Evolutionary conservation across 2,888 invertebrate species (phyloP).

Genomic region (Poecilobothrus nobilitatus): DNA sequence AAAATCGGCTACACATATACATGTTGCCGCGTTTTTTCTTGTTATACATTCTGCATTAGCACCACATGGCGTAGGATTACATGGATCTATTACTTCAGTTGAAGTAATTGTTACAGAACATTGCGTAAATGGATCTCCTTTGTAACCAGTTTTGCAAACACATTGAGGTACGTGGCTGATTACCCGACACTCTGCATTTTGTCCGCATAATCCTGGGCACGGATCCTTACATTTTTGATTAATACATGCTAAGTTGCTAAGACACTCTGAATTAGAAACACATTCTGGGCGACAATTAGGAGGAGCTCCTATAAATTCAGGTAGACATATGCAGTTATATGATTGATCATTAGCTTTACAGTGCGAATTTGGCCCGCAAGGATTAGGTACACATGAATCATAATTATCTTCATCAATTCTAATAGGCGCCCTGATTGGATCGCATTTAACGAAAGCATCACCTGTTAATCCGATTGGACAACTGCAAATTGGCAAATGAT

Average conservation of each 20-base stretch:
- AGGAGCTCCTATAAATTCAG: conserved; percentile 66
- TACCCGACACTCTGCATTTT: conserved; percentile 65
- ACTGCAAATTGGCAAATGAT: conserved; percentile 67
- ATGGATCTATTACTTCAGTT: conserved; percentile 46
- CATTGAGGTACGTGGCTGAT: conserved; percentile 63
- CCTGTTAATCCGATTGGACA: conserved; percentile 47
- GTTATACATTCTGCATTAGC: conserved; percentile 59
- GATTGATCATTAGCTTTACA: conserved; percentile 57
- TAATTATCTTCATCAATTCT: conserved; percentile 34
- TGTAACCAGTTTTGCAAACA: conserved; percentile 59
- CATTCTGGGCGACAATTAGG: conserved; percentile 71
- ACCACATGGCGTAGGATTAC: conserved; percentile 60
- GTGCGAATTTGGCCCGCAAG: conserved; percentile 69
- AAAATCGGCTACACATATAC: conserved; percentile 54
- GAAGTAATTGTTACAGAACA: conserved; percentile 43
- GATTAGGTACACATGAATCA: conserved; percentile 58
- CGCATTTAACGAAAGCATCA: conserved; percentile 47
- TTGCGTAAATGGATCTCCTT: conserved; percentile 66
- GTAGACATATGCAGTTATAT: conserved; percentile 60
- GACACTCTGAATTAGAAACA: conserved; percentile 62
- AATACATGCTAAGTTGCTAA: conserved; percentile 60
- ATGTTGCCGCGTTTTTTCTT: conserved; percentile 53
- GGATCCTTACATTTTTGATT: conserved; percentile 67
- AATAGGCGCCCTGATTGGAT: conserved; percentile 36
- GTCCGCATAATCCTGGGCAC: conserved; percentile 69